These are phyloP conservation scores for Argyra leucocephala DNA, from an alignment of 2,888 invertebrate genomes.

Conservation along the genomic window DNA sequence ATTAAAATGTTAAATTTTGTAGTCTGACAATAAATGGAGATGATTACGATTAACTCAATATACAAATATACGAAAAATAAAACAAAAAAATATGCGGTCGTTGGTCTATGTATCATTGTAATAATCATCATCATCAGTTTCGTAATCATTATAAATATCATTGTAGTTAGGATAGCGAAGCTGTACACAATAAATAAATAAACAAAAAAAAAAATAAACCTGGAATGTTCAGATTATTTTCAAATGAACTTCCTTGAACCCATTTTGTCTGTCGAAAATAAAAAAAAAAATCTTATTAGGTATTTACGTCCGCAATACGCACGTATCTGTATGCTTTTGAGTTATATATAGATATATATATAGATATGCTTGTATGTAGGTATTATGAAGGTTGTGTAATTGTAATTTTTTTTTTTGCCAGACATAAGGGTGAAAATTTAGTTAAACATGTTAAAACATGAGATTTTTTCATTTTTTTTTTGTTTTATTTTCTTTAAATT, in stretches of 20 bases:
- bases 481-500: background rate
- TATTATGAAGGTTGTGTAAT: too few species aligned
- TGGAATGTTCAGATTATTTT: background rate
- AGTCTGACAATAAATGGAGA: too few species aligned
- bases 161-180: too few species aligned
- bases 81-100: too few species aligned
- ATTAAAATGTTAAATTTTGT: too few species aligned
- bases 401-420: background rate
- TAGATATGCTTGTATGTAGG: too few species aligned
- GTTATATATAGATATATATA: background rate
- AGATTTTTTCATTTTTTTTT: background rate
- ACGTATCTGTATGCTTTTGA: background rate
- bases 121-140: too few species aligned
- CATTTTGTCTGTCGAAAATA: background rate
- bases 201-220: background rate
- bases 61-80: too few species aligned
- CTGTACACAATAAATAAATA: background rate
- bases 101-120: too few species aligned
- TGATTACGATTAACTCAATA: too few species aligned
- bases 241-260: constrained; percentile 3
- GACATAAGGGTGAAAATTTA: background rate
- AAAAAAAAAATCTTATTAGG: background rate
- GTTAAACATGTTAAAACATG: background rate
- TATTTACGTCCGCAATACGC: background rate
- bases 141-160: too few species aligned